phyloP scores from a whole-genome alignment of 2,888 invertebrate genomes.

The Pinctada fucata region DNA sequence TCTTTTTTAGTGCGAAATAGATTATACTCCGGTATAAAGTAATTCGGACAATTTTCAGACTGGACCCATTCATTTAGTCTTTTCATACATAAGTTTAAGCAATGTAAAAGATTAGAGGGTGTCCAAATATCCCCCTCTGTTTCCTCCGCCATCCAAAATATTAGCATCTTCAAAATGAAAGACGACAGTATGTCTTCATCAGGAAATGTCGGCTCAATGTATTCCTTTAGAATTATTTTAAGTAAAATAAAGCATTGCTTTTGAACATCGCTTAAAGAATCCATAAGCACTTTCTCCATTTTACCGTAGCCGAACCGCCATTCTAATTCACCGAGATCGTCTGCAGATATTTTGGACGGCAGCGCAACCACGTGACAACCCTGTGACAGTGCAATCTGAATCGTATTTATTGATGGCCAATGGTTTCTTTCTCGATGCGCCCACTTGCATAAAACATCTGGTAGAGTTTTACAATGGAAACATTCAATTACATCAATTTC shows the following conservation, averaged over 20 bases:
- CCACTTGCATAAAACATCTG: background rate
- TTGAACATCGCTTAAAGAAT: background rate
- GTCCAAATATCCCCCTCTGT: too few relatives aligned
- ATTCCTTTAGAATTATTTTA: too few relatives aligned
- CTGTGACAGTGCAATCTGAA: background rate
- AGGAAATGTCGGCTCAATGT: too few relatives aligned
- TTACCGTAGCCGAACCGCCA: background rate
- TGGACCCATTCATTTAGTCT: too few relatives aligned
- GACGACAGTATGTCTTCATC: too few relatives aligned
- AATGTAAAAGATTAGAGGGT: too few relatives aligned
- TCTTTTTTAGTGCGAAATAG: too few relatives aligned
- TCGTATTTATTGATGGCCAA: background rate
- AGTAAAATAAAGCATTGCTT: constrained; percentile 1
- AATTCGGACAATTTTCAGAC: too few relatives aligned
- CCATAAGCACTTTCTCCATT: background rate
- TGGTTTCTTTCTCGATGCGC: background rate
- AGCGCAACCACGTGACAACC: background rate
- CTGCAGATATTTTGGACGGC: background rate
- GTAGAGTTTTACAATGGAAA: background rate
- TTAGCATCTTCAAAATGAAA: too few relatives aligned
- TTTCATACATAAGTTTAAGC: too few relatives aligned
- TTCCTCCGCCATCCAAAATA: too few relatives aligned
- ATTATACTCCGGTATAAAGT: too few relatives aligned
- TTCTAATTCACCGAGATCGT: background rate
- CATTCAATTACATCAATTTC: background rate